Evolutionary conservation across 1,140 invertebrate genomes (phyloP), one percentile per base, ranked within the genome.

Genomic region (Drosophila fuyamai): DNA sequence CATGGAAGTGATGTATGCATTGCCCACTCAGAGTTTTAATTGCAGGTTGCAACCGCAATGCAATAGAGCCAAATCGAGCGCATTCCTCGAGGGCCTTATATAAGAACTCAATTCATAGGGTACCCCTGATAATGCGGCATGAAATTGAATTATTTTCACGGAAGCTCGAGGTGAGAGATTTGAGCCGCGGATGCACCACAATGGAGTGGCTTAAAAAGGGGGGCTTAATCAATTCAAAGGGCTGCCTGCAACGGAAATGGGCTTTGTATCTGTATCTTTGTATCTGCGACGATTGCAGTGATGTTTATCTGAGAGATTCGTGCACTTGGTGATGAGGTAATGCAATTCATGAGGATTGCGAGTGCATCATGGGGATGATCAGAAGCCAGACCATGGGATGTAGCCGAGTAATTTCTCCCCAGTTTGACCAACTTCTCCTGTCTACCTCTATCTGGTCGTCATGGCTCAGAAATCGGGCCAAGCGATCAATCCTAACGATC

Each of bases 81-180:
- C 44, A 59, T 60, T 61, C 56, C 62, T 41, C 58, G 13, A 77
- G 38, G 43, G 35, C 16, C 53, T 86, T 86, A 79, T 59, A 63
- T 86, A 86, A 85, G 59, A 76, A 81, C 56, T n/a, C 50, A 61
- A 62, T 44, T 18, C 27, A 40, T 54, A 38, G 23, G 1, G 23
- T n/a, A 1, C 3, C 47, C 56, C 48, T 43, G 44, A 56, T 76
- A 86, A 82, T 79, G 76, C 47, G 47, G 46, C 79, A 74, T 88
- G 72, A 83, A 86, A 89, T 88, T 88, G 60, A 77, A 83, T 88
- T 84, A 71, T 74, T 57, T 58, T 63, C 51, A 56, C 82, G 82
- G 82, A 88, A 88, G 82, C 75, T 62, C 40, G 32, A 48, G 41
- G 59, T 70, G 63, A 74, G 62, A 78, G 43, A 70, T 14, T 55